Base-by-base conservation (phyloP, 2,888 invertebrate species). In the Cephonodes hylas region DNA sequence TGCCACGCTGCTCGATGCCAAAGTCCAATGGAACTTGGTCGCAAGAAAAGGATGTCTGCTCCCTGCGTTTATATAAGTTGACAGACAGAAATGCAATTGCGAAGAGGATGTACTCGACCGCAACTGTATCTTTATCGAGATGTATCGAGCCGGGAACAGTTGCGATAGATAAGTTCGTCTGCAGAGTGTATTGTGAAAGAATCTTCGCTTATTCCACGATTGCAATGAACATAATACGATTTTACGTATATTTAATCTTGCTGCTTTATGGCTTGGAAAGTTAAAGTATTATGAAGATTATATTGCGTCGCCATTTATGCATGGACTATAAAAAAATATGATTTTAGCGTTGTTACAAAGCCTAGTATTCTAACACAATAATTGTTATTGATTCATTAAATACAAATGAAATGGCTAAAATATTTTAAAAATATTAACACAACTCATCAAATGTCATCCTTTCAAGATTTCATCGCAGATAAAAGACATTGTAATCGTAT, bases 1-100 rank as follows among this genome's bases (percentile, higher is more conserved):
- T 10, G 8, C 18, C 27, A 4, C 18, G 2, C 4, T 31, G 6
- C 31, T 3, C 18, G 2, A 4, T 31, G 6, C 31, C 8, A 15
- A 31, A 27, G 27, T 27, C 48, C 27, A 27, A 31, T 53, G 31
- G 8, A 27, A 48, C 15, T 53, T 44, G 20, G 20, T 44, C 20
- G 23, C 20, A 22, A 58, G 18, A 18, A 58, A 18, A 31, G 31
- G 53, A 45, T 20, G 34, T 59, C 44, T 45, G 58, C 58, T 23
- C 34, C 45, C 18, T 46, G 34, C 31, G 53, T 27, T 53, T 27
- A 53, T 20, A 53, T 53, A 31, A 53, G 53, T 53, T 53, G 18
- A 18, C 27, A 53, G 53, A 53, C 31, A 53, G 53, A 53, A 53
- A 53, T 46, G 31, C 53, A 53, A 53, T 53, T 53, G 53, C 27